Conservation (phyloP, 2,113 vertebrate species). For the Origma solitaria region DNA sequence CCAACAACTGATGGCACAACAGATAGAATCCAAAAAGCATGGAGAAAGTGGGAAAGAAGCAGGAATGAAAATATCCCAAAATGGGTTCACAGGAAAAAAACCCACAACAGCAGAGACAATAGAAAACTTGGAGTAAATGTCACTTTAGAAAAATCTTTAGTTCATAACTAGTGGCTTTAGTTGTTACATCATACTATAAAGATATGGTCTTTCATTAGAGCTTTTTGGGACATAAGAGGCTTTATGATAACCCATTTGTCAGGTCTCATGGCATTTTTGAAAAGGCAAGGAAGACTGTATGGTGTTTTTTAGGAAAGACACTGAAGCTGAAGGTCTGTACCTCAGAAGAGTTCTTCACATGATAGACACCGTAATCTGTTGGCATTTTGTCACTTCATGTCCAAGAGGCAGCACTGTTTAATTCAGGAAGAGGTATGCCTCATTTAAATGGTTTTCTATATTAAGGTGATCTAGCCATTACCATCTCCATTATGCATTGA, state of each 20-base stretch:
- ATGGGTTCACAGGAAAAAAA: not conserved
- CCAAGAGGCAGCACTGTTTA: not conserved
- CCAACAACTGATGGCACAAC: not conserved
- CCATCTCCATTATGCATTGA: not conserved
- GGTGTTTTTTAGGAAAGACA: not conserved
- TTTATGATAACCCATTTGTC: not conserved
- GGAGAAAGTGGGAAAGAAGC: not conserved
- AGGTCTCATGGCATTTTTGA: not conserved
- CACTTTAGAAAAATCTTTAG: not conserved
- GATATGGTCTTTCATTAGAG: accelerated
- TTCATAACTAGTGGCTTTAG: not conserved
- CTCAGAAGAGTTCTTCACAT: not conserved
- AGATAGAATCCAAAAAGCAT: not conserved
- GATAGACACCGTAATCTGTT: not conserved
- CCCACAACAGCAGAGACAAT: not conserved
- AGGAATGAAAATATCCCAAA: not conserved
- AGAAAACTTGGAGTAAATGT: not conserved
- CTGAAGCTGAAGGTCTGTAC: not conserved
- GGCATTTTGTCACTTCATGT: accelerated
- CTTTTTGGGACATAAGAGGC: not conserved
- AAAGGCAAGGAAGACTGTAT: not conserved
- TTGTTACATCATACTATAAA: not conserved
- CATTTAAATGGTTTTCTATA: not conserved
- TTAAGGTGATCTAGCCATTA: not conserved
- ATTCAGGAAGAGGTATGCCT: not conserved